phyloP scores from a whole-genome alignment of 1,140 invertebrate species.

The Condylostylus longicornis region DNA sequence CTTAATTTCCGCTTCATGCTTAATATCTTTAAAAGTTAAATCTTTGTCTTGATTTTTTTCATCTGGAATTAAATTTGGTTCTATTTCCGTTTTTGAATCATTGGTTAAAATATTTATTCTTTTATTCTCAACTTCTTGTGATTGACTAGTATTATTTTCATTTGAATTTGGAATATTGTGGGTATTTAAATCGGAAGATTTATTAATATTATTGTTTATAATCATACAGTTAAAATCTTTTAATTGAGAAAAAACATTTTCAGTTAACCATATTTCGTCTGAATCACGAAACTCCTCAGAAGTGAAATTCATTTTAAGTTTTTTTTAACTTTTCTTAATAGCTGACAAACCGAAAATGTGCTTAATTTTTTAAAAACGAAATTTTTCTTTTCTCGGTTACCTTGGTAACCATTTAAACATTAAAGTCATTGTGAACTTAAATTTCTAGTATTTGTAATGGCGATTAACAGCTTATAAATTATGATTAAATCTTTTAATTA shows the following conservation, averaged over 20 bases:
- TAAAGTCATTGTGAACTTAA: too few species aligned
- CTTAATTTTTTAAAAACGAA: too few species aligned
- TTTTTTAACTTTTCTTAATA: too few species aligned
- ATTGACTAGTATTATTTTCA: not conserved
- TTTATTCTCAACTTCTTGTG: conserved; percentile 1
- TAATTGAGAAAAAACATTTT: conserved; percentile 9
- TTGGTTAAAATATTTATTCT: conserved; percentile 6
- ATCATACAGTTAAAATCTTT: conserved; percentile 7
- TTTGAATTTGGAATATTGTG: not conserved
- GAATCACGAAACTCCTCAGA: conserved; percentile 6
- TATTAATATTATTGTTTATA: not conserved
- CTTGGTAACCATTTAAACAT: too few species aligned
- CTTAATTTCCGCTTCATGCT: too few species aligned
- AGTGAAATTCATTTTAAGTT: not conserved
- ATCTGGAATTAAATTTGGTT: not conserved
- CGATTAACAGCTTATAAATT: too few species aligned
- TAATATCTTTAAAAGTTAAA: too few species aligned
- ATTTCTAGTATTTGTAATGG: too few species aligned
- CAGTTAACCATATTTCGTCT: conserved; percentile 7
- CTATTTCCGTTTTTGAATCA: not conserved
- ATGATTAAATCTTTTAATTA: too few species aligned
- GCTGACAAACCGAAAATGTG: too few species aligned
- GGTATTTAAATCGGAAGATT: conserved; percentile 1
- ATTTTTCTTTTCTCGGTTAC: too few species aligned
- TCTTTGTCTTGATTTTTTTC: not conserved